A percentile compares a stretch with the other conserved stretches of the same genome.
phyloP scores from a whole-genome alignment of 2,888 invertebrate species.

The Choristoneura rosaceana region DNA sequence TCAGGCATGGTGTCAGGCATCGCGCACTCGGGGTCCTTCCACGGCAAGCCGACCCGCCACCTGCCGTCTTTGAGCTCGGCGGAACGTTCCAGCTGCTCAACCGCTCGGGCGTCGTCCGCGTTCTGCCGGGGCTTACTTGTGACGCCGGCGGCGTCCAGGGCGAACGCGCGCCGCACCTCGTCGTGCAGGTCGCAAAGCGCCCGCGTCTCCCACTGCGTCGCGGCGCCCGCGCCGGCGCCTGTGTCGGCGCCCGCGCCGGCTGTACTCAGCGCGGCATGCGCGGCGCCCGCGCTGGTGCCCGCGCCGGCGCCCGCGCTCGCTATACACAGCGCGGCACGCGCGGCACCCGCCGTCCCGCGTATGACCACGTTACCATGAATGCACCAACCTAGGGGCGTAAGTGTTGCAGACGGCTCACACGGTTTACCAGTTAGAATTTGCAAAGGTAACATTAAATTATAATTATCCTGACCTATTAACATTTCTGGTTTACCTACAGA shows the following conservation, averaged over 20 bases:
- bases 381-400: conserved; percentile 27
- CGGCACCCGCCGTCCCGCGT: conserved; percentile 24
- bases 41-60: conserved; percentile 1
- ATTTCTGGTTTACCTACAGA: conserved; percentile 41
- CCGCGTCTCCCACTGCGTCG: background rate
- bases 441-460: conserved; percentile 17
- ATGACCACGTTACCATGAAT: background rate
- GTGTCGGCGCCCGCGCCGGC: background rate
- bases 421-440: background rate
- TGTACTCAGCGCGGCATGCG: background rate
- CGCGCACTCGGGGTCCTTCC: background rate
- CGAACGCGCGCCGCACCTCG: conserved; percentile 37
- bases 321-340: background rate
- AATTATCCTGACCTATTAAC: conserved; percentile 21
- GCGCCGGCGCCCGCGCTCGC: too few relatives aligned
- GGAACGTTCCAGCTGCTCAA: conserved; percentile 43
- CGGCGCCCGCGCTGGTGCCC: background rate
- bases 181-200: conserved; percentile 16
- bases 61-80: conserved; percentile 1
- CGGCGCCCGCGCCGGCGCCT: background rate
- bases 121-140: conserved; percentile 42
- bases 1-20: background rate
- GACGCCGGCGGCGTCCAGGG: conserved; percentile 44
- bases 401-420: conserved; percentile 15
- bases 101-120: conserved; percentile 36